Percentiles rank a stretch among this genome's conserved stretches.
Conservation (phyloP, 2,888 invertebrate genomes). For the Brachycybe producta region DNA sequence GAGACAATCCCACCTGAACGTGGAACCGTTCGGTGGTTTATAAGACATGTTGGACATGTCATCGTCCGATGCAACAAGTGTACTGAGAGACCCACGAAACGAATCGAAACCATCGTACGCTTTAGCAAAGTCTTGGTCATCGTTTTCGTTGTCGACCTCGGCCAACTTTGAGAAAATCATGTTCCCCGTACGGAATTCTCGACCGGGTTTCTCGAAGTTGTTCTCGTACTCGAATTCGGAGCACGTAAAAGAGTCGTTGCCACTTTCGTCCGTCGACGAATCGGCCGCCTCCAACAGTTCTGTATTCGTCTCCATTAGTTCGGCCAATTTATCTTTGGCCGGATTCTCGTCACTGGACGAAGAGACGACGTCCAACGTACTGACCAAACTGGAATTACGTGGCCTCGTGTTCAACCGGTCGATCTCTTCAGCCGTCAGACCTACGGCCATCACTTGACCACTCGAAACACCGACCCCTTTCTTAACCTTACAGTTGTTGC, state of each 20-base stretch:
- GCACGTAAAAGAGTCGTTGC: slow-evolving; percentile 93
- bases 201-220: slow-evolving; percentile 40
- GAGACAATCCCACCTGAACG: slow-evolving; percentile 80
- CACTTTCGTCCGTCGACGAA: slow-evolving; percentile 62
- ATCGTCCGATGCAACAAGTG: slow-evolving; percentile 84
- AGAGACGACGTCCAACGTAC: slow-evolving; percentile 85
- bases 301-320: slow-evolving; percentile 31
- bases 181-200: slow-evolving; percentile 38
- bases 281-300: slow-evolving; percentile 25
- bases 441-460: slow-evolving; percentile 47
- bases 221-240: slow-evolving; percentile 96
- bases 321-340: slow-evolving; percentile 27
- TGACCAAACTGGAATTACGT: slow-evolving; percentile 76
- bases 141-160: slow-evolving; percentile 28
- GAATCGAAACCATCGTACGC: slow-evolving; percentile 84
- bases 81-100: slow-evolving; percentile 83
- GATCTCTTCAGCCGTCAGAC: slow-evolving; percentile 83
- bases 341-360: slow-evolving; percentile 43
- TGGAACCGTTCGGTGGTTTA: slow-evolving; percentile 55
- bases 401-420: slow-evolving; percentile 77
- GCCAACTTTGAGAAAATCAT: slow-evolving; percentile 44
- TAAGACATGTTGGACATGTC: slow-evolving; percentile 74
- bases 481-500: slow-evolving; percentile 23
- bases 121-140: slow-evolving; percentile 29
- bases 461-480: slow-evolving; percentile 22